Base-by-base conservation (phyloP, 1,140 invertebrate genomes). In the Pteromalus puparum region DNA sequence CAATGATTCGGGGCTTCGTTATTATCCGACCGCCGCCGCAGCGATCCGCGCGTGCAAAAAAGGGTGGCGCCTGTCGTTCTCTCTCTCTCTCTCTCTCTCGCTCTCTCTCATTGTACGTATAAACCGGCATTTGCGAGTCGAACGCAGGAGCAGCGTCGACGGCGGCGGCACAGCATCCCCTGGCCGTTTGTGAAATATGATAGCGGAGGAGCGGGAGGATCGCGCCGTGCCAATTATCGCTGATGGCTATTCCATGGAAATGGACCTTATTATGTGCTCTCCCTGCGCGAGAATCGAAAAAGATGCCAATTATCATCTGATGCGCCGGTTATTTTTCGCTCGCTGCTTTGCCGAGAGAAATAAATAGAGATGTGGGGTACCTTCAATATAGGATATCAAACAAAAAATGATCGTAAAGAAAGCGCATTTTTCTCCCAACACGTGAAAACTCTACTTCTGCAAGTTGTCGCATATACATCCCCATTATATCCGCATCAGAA, bases 181-280 rank as follows among this genome's bases (percentile, higher is more conserved):
- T 85, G 86, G 80, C 88, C 88, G 84, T 87, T 87, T 86, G 84
- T 93, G 91, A 93, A 93, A 93, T 93, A 92, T 92, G 91, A 93
- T 92, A 92, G 90, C 88, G 87, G 90, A 88, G 85, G 84, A 74
- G 84, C 70, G 83, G 80, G 83, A 84, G 82, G 87, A 87, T 86
- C 89, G 53, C 87, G 88, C 91, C 90, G 90, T 92, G 91, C 92
- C 92, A 93, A 93, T 93, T 93, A 93, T 89, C 87, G 89, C 84
- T 92, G 92, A 93, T 93, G 91, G 92, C 91, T 93, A 93, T 93
- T 92, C 90, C 90, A 93, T 93, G 92, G 91, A 93, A 93, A 93
- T 93, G 89, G 91, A 90, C 91, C 92, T 92, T 92, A 91, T 93
- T 92, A 92, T 89, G 87, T 86, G 87, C 81, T 42, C 48, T 73